Evolutionary conservation across 2,888 invertebrate genomes (phyloP), one percentile per base, ranked within the genome.

Genomic region (Plebejus anna): DNA sequence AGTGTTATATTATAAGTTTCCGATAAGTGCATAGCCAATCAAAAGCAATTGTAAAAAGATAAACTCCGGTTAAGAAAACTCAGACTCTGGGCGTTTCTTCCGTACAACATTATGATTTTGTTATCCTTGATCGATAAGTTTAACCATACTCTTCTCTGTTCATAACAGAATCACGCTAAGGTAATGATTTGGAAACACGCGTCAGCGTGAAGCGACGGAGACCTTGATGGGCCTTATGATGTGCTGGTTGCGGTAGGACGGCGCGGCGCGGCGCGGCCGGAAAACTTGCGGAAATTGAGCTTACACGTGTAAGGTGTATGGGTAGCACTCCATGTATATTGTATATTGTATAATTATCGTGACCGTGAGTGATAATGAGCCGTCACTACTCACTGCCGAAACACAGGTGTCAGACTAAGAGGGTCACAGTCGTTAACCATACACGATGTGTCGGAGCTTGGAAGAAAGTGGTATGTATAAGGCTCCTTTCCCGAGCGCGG

Each of bases 401-500:
- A 22, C 9, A 32, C 55, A 73, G 73, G 70, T 70, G 70, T 66
- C 36, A 61, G 61, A 66, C 75, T 36, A 59, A 76, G 38, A 76
- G 57, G 76, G 76, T 76, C 71, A 76, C 11, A 16, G 28, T 42
- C 76, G 42, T 71, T 76, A 76, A 71, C 28, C 57, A 71, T 59
- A 76, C 59, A 32, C 76, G 32, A 13, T 32, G 57, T 70, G 71
- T 32, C 76, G 55, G 28, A 57, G 13, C 57, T 76, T 57, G 72
- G 75, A 81, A 81, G 81, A 87, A 88, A 90, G 81, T 79, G 76
- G 79, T 80, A 81, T 79, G 79, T 80, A 73, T 55, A 55, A 90
- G 78, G 78, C 80, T 78, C 81, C 85, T 82, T 80, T 81, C 81
- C 79, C 79, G 78, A 80, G 76, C 78, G 75, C 81, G 79, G 80